Percentiles rank a stretch among this genome's conserved stretches.
phyloP scores from a whole-genome alignment of 2,797 vertebrate genomes.

The Melanotaenia parkinsoni region DNA sequence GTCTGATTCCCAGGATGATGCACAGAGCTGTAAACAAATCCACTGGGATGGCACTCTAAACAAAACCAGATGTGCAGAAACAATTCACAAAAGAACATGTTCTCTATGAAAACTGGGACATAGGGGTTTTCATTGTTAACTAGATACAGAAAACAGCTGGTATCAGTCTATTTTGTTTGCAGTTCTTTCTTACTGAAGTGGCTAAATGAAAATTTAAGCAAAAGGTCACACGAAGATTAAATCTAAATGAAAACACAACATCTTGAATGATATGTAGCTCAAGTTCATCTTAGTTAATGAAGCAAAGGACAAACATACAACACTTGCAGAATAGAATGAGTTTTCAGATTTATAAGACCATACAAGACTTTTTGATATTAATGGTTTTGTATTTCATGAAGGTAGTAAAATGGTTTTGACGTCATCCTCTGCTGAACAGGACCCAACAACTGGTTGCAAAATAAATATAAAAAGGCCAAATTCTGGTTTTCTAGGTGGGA shows the following conservation, averaged over 20 bases:
- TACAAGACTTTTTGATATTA: neutral
- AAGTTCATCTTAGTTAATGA: conserved; percentile 21
- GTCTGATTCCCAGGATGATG: conserved; percentile 66
- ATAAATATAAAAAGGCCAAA: neutral
- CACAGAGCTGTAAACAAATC: conserved; percentile 73
- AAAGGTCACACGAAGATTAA: conserved; percentile 23
- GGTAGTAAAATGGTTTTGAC: neutral
- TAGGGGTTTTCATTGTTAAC: conserved; percentile 58
- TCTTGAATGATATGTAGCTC: conserved; percentile 10
- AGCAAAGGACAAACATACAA: conserved; percentile 13
- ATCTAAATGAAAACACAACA: neutral
- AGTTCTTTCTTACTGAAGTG: conserved; percentile 33
- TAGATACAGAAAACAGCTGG: conserved; percentile 67
- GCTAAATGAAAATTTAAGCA: conserved; percentile 31
- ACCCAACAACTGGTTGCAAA: neutral
- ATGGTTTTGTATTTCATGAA: neutral
- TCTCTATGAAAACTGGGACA: conserved; percentile 63
- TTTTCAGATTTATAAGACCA: neutral
- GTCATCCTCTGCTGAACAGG: neutral
- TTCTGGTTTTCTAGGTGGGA: neutral
- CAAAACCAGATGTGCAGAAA: conserved; percentile 71
- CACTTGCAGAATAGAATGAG: neutral
- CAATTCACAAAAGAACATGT: conserved; percentile 75
- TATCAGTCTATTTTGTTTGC: conserved; percentile 44
- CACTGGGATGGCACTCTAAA: conserved; percentile 57